phyloP scores from a whole-genome alignment of 2,797 vertebrate species.

The Erithacus rubecula region DNA sequence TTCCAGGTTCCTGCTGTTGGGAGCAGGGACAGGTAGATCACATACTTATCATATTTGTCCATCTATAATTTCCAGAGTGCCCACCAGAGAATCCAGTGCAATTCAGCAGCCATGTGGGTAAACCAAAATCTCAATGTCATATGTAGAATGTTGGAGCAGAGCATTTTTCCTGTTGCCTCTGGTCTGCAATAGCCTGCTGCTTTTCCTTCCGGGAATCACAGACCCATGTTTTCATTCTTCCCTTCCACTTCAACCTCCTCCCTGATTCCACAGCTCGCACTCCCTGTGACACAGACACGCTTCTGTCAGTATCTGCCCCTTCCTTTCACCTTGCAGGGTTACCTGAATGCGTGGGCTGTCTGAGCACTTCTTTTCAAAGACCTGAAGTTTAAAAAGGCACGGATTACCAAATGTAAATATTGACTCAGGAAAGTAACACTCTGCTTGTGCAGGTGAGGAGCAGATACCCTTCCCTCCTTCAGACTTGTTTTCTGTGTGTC shows the following conservation, averaged over 20 bases:
- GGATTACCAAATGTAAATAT: not conserved
- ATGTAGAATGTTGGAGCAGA: not conserved
- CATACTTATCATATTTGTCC: not conserved
- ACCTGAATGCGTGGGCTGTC: not conserved
- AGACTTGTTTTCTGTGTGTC: fast-evolving
- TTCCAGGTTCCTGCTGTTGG: not conserved
- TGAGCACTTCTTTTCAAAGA: not conserved
- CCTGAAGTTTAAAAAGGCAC: not conserved
- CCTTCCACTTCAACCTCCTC: not conserved
- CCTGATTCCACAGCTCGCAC: fast-evolving
- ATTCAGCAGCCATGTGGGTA: not conserved
- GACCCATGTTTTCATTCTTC: not conserved
- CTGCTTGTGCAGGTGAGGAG: not conserved
- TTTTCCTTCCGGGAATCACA: not conserved
- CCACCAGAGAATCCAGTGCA: not conserved
- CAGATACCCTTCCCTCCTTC: not conserved
- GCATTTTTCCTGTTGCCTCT: not conserved
- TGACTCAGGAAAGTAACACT: not conserved
- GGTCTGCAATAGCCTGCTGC: not conserved
- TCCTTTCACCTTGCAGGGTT: not conserved
- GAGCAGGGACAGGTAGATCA: not conserved
- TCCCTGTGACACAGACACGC: too few relatives aligned
- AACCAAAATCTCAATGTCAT: not conserved
- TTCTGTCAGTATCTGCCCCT: not conserved
- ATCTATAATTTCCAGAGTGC: not conserved